Percentiles rank a stretch among this genome's conserved stretches.
Conservation (phyloP, 2,797 vertebrate species). For the Sebastolobus alascanus region DNA sequence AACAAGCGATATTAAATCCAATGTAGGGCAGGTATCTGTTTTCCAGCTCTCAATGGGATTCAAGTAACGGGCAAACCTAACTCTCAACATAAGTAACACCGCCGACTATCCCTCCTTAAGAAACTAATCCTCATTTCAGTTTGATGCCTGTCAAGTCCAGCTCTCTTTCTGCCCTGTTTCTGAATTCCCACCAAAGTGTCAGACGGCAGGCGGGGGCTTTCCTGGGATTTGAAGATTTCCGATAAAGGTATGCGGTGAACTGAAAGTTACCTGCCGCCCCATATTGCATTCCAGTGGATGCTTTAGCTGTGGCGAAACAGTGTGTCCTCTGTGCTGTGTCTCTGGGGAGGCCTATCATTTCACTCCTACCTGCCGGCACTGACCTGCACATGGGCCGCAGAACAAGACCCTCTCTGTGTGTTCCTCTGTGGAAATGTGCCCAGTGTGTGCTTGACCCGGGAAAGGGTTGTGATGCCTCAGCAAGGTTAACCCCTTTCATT, state of each 20-base stretch:
- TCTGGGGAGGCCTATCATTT: conserved; percentile 75
- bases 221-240: conserved; percentile 73
- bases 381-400: conserved; percentile 62
- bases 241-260: conserved; percentile 79
- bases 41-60: neutral
- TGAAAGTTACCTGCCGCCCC: conserved; percentile 79
- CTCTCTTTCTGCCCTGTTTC: conserved; percentile 34
- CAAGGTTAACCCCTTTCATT: conserved; percentile 70
- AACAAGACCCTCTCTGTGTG: conserved; percentile 81
- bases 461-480: conserved; percentile 55
- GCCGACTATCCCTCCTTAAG: conserved; percentile 4
- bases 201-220: conserved; percentile 66
- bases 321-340: conserved; percentile 78
- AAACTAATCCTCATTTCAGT: conserved; percentile 49
- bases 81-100: conserved; percentile 13
- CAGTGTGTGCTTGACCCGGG: conserved; percentile 70
- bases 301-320: conserved; percentile 74
- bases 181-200: conserved; percentile 72
- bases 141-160: conserved; percentile 42
- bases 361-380: conserved; percentile 72
- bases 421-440: conserved; percentile 60
- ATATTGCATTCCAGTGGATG: conserved; percentile 81
- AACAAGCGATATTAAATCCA: neutral
- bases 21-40: neutral
- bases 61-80: neutral